Evolutionary conservation across 2,797 vertebrate genomes (phyloP), one percentile per base, ranked within the genome.

Genomic region (Mormyrops boulengeri): DNA sequence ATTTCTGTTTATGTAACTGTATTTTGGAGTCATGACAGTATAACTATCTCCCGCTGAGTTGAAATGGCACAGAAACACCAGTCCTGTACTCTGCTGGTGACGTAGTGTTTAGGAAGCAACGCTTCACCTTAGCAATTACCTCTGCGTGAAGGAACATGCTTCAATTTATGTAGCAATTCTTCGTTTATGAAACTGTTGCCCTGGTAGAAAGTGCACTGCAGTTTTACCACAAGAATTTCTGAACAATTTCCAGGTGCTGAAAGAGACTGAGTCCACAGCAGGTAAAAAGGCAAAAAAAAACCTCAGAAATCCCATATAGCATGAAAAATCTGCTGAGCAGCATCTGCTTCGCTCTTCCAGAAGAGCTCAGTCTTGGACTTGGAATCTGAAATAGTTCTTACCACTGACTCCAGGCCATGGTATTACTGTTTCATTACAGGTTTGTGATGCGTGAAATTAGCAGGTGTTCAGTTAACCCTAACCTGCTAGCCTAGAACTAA

Each of bases 1-100:
- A 44, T 90, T 91, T 91, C 91, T 93, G 92, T 93, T 93, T 93
- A 91, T 93, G 91, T 92, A 93, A 94, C 91, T 88, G 88, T 85
- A 80, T 85, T 85, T 89, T 90, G 87, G 91, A 90, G 85, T 91
- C 91, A 85, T 90, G 88, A 90, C 47, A 69, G 85, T 53, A 77
- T 49, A 86, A 87, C 85, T 8, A 49, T 41, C 38, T 53, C 85
- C 53, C 8, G 12, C 22, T 41, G 53, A 60, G 53, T 38, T 38
- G 53, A 57, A 60, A 44, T 30, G 53, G 19, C 19, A 41, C 17
- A 41, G 53, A 34, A 38, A 87, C 85, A 41, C 53, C 53, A 38
- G 38, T 50, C 77, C 17, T 82, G 38, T 47, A 82, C 77, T 82
- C 41, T 82, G 19, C 19, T 82, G 41, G 77, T 82, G 38, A 82